Evolutionary conservation across 2,797 vertebrate species (phyloP).

Genomic region (Malacoraja senta): DNA sequence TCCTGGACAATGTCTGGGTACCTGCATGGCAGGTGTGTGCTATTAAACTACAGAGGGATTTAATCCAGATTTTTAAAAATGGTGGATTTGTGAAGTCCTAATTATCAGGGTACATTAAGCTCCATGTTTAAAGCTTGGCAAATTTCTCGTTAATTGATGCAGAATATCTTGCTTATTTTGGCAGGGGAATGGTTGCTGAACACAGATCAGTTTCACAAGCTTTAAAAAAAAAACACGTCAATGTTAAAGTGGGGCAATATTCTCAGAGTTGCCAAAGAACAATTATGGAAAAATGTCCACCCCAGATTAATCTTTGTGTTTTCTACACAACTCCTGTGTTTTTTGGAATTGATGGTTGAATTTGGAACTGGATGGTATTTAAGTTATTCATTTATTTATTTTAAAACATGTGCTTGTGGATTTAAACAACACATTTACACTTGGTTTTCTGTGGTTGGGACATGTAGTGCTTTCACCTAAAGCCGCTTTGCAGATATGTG

Average conservation of each 20-base stretch:
- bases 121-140: not conserved
- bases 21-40: slow-evolving; percentile 17
- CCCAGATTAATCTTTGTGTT: not conserved
- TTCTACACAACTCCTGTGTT: not conserved
- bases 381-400: not conserved
- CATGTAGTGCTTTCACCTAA: no score
- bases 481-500: no score
- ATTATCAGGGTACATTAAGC: not conserved
- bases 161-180: not conserved
- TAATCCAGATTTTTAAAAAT: not conserved
- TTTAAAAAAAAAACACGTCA: not conserved
- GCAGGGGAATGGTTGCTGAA: not conserved
- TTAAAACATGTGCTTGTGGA: not conserved
- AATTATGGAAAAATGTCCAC: not conserved
- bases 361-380: not conserved
- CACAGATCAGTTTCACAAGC: not conserved
- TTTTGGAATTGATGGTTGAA: not conserved
- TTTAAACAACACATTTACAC: no score
- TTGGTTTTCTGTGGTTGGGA: no score
- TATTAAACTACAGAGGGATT: not conserved
- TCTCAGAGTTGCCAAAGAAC: not conserved
- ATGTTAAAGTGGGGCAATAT: not conserved
- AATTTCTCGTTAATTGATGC: not conserved
- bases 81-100: not conserved
- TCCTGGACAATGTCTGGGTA: not conserved